Base-by-base conservation (phyloP, 2,797 vertebrate genomes). In the Mormyrus hasselquistii region DNA sequence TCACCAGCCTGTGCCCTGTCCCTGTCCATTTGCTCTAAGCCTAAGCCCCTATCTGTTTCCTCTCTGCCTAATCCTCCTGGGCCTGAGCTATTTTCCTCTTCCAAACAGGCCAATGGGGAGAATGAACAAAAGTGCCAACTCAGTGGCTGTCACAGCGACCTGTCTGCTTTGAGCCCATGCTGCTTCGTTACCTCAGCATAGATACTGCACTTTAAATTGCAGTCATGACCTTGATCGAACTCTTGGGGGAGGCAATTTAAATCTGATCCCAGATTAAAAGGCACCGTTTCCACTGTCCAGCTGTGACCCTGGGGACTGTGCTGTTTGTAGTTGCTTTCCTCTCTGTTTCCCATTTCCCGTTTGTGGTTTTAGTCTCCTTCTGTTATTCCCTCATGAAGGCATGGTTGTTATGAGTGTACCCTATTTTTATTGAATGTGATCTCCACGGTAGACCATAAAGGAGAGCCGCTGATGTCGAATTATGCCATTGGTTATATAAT, bases 191-290 rank as follows among this genome's bases (percentile, higher is more conserved):
- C 91, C 91, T 93, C 92, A 92, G 93, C 90, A 90, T 93, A 93
- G 93, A 95, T 94, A 65, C 93, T 93, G 92, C 89, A 92, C 93
- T 87, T 62, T 94, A 95, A 95, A 96, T 96, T 94, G 91, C 93
- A 89, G 92, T 90, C 89, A 87, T 95, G 95, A 96, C 96, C 95
- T 95, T 95, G 93, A 93, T 93, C 96, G 95, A 96, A 96, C 96
- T 94, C 92, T 92, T 92, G 92, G 91, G 94, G 93, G 93, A 92
- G 92, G 94, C 94, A 95, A 96, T 96, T 96, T 95, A 93, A 93
- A 93, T 96, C 95, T 97, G 93, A 96, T 96, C 95, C 94, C 94
- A 96, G 96, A 96, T 96, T 96, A 95, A 95, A 95, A 91, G 59
- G 93, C 94, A 95, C 94, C 89, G 92, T 93, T 94, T 94, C 94